phyloP scores from a whole-genome alignment of 2,797 vertebrate species.

The Sphenopsis melanotis region DNA sequence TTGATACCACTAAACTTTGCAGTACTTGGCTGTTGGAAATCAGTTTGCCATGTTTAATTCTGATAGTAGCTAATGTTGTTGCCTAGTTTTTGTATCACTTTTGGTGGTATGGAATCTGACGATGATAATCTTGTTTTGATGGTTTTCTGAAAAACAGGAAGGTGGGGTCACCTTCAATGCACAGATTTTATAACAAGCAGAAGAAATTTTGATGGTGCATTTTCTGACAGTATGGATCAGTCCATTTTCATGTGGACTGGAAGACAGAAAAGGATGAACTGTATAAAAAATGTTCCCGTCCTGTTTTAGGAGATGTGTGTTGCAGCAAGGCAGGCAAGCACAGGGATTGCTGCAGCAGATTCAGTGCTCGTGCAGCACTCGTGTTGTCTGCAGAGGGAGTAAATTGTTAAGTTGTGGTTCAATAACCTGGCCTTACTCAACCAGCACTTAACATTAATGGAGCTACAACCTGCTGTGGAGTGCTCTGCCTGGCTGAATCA shows the following conservation, averaged over 20 bases:
- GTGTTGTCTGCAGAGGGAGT: not conserved
- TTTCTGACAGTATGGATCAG: fast-evolving
- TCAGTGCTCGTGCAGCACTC: not conserved
- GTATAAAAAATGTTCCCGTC: not conserved
- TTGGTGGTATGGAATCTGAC: not conserved
- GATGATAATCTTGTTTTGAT: not conserved
- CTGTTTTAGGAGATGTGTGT: not conserved
- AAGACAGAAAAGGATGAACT: not conserved
- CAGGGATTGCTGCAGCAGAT: not conserved
- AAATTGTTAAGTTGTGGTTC: not conserved
- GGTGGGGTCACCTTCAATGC: not conserved
- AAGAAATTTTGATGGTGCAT: not conserved
- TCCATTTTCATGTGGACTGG: not conserved
- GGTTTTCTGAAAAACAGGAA: not conserved
- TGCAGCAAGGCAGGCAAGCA: not conserved
- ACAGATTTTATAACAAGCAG: not conserved
- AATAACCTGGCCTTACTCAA: not conserved
- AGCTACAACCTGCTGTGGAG: not conserved
- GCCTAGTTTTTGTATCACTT: not conserved
- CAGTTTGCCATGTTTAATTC: not conserved
- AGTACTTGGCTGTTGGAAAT: not conserved
- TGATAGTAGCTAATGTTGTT: not conserved
- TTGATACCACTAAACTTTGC: not conserved
- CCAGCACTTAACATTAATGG: not conserved
- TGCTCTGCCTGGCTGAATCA: not conserved